Conservation (phyloP, 2,888 invertebrate genomes). For the Eupeodes luniger region DNA sequence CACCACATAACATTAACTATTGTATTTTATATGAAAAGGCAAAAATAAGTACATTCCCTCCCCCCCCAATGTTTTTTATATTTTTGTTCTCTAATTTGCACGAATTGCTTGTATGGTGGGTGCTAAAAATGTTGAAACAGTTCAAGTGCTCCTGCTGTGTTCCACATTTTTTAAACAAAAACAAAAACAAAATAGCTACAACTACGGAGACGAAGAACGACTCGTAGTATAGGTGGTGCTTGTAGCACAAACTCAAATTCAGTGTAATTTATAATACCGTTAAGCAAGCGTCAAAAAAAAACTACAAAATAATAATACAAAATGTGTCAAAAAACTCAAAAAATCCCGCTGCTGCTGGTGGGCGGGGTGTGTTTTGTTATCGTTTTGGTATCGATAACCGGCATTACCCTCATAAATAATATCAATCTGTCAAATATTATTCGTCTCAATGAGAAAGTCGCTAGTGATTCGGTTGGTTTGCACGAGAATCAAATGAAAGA, state of each 20-base stretch:
- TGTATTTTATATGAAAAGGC: conserved; percentile 34
- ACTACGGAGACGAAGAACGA: neutral
- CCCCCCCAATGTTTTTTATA: neutral
- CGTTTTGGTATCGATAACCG: conserved; percentile 85
- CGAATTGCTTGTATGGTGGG: conserved; percentile 20
- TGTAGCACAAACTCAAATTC: conserved; percentile 40
- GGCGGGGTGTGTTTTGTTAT: conserved; percentile 84
- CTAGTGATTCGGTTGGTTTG: conserved; percentile 82
- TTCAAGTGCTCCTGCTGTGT: conserved; percentile 72
- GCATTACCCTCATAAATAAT: conserved; percentile 85
- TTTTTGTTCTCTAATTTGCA: conserved; percentile 57
- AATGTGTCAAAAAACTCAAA: conserved; percentile 83
- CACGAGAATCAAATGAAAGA: conserved; percentile 80
- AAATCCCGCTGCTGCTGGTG: conserved; percentile 82
- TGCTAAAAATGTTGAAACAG: conserved; percentile 57
- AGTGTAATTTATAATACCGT: conserved; percentile 58
- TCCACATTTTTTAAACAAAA: conserved; percentile 45
- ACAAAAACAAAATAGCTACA: conserved; percentile 27
- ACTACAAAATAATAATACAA: conserved; percentile 23
- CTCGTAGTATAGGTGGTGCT: conserved; percentile 35
- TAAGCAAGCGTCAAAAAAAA: conserved; percentile 19
- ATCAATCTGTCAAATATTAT: conserved; percentile 83
- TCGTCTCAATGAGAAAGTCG: conserved; percentile 83
- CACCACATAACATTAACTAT: conserved; percentile 61
- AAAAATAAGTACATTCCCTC: neutral